Percentiles rank a stretch among this genome's conserved stretches.
Evolutionary conservation across 2,797 vertebrate genomes (phyloP).

Genomic region (Alfaro cultratus): DNA sequence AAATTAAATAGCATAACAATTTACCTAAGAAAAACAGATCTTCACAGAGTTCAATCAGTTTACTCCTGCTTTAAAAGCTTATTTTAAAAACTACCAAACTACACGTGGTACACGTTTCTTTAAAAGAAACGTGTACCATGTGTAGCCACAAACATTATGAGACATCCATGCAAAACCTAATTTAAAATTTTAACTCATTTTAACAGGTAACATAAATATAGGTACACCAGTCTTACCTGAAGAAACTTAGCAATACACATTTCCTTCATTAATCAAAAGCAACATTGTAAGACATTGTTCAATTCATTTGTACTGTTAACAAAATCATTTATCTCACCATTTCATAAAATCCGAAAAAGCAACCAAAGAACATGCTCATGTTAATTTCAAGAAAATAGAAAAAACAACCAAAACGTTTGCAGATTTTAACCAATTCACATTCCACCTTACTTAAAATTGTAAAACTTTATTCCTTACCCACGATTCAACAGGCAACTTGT

Average conservation of each 20-base stretch:
- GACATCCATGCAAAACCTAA: not conserved
- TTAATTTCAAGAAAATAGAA: not conserved
- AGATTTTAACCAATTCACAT: not conserved
- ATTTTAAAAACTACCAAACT: too few species aligned
- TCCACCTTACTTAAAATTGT: not conserved
- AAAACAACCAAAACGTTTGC: not conserved
- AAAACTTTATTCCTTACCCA: not conserved
- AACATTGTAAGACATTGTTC: not conserved
- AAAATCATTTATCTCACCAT: not conserved
- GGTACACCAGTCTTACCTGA: constrained; percentile 43
- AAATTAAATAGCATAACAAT: not conserved
- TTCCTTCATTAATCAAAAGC: constrained; percentile 56
- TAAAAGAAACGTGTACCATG: too few species aligned
- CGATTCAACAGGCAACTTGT: too few species aligned
- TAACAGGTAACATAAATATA: not conserved
- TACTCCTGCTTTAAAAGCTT: not conserved
- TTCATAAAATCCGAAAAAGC: not conserved
- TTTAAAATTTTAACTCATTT: not conserved
- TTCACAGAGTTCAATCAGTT: not conserved
- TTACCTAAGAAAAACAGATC: not conserved
- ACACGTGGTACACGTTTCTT: not conserved
- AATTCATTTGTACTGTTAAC: not conserved
- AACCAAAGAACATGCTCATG: not conserved
- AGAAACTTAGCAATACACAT: constrained; percentile 44
- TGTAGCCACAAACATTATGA: not conserved